Evolutionary conservation across 2,113 vertebrate genomes (phyloP).

Genomic region (Etia nguti): DNA sequence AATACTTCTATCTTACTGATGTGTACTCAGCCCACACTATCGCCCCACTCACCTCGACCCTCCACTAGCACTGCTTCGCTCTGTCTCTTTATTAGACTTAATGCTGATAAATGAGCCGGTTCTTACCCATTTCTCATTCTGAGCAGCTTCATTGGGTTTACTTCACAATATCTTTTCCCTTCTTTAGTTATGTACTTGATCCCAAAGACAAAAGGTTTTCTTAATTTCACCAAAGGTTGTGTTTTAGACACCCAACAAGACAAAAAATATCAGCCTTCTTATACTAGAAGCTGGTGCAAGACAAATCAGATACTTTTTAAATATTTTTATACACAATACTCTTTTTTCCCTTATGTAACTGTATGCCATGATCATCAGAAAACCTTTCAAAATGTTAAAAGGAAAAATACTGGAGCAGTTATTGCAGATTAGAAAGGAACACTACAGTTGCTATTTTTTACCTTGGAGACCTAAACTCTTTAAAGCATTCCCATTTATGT

Average conservation of each 20-base stretch:
- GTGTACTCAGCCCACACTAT: slow-evolving; percentile 1
- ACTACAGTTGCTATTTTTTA: slow-evolving; percentile 40
- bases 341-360: neutral
- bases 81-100: slow-evolving; percentile 54
- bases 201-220: slow-evolving; percentile 16
- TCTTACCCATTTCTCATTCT: slow-evolving; percentile 43
- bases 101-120: slow-evolving; percentile 62
- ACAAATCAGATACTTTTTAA: neutral
- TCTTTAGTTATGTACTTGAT: slow-evolving; percentile 1
- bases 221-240: neutral
- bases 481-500: slow-evolving; percentile 46
- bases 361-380: neutral
- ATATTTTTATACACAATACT: neutral
- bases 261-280: neutral
- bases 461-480: slow-evolving; percentile 48
- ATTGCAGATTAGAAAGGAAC: slow-evolving; percentile 14
- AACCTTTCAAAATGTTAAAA: neutral
- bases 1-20: slow-evolving; percentile 15
- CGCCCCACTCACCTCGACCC: neutral
- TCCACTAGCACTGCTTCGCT: slow-evolving; percentile 5
- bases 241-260: neutral
- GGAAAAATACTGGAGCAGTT: slow-evolving; percentile 2
- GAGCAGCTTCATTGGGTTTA: slow-evolving; percentile 19
- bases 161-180: neutral
- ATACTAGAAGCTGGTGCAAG: neutral